Base-by-base conservation (phyloP, 2,888 invertebrate species). In the Pristionchus fissidentatus region DNA sequence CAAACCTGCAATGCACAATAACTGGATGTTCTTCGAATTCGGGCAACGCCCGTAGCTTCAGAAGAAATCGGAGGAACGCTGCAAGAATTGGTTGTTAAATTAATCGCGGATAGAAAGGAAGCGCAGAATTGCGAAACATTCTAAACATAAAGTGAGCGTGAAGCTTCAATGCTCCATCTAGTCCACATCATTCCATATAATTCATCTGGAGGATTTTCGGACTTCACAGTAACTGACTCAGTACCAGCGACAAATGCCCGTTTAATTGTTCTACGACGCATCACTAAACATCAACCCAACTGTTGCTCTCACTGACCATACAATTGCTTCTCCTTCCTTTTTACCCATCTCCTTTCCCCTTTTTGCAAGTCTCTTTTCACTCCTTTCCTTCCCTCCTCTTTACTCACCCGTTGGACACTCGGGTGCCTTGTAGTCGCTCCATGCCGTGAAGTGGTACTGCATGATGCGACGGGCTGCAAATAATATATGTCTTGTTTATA, bases 361-460 rank as follows among this genome's bases (percentile, higher is more conserved):
- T 19, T 55, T 1, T 26, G n/a, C 55, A 4, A 22, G 55, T 15
- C 7, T 1, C n/a, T 26, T 55, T n/a, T 22, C 55, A 26, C 26
- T n/a, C n/a, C 57, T 26, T 22, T 29, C 57, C 4, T 60, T 8
- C 10, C 8, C n/a, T 26, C n/a, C 43, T 19, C 41, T n/a, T 13
- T 22, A 49, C 75, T 77, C 95, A 52, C 97, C 97, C 89, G 96
- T 95, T 0, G 97, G 96, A 93, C 97, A 96, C 91, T 97, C 97
- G 0, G 97, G 97, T 0, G 97, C 97, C 93, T 96, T 96, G 92
- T 97, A 97, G 93, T 97, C 97, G 93, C 96, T 97, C 97, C 97
- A 97, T 89, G 96, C 96, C 82, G 97, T 94, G 94, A 96, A 97
- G 93, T 97, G 97, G 93, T 96, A 97, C 93, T 97, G 97, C 0